Conservation (phyloP, 1,140 invertebrate species). For the Bathynomus jamesi region DNA sequence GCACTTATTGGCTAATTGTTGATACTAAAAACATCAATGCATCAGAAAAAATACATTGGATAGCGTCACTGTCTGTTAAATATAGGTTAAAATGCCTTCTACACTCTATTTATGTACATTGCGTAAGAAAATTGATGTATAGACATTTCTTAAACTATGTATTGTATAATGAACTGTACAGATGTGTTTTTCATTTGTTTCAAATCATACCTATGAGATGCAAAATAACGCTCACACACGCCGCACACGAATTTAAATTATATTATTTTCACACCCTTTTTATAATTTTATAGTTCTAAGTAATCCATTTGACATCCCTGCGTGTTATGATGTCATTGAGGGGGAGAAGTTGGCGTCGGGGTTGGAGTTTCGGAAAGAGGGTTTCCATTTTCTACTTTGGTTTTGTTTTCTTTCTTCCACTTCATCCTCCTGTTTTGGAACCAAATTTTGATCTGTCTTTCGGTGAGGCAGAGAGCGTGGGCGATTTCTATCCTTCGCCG, state of each 20-base stretch:
- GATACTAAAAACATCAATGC: too few relatives aligned
- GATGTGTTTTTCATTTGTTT: not conserved
- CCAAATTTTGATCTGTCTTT: conserved; percentile 92
- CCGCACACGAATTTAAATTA: not conserved
- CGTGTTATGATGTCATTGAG: not conserved
- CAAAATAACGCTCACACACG: not conserved
- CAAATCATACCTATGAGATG: not conserved
- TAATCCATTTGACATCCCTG: not conserved
- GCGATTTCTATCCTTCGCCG: conserved; percentile 75
- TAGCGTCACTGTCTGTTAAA: too few relatives aligned
- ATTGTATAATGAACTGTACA: not conserved
- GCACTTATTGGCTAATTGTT: too few relatives aligned
- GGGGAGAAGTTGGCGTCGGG: conserved; percentile 18
- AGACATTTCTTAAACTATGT: not conserved
- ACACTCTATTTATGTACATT: not conserved
- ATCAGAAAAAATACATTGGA: too few relatives aligned
- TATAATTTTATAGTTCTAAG: not conserved
- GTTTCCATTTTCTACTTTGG: conserved; percentile 55
- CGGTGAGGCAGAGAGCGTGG: conserved; percentile 64
- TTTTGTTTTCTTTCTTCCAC: conserved; percentile 99
- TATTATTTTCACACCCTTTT: not conserved
- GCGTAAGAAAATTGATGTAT: not conserved
- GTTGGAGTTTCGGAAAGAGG: conserved; percentile 36
- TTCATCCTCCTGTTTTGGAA: conserved; percentile 97
- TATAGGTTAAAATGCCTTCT: not conserved